These are phyloP conservation scores for Helarctos malayanus DNA, from an alignment of 2,797 vertebrate species.

Conservation along the genomic window DNA sequence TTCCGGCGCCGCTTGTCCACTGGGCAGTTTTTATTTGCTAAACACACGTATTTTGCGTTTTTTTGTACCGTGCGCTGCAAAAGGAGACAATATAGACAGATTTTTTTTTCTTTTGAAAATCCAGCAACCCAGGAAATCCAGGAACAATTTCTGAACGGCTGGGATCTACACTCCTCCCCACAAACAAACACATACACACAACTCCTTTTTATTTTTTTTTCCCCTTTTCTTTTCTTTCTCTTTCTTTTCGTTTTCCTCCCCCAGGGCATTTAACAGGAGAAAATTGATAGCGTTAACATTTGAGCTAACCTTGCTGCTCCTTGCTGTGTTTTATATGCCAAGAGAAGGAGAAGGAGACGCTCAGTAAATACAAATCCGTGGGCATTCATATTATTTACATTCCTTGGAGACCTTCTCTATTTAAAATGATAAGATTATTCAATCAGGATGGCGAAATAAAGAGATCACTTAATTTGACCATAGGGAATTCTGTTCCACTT, in stretches of 20 bases:
- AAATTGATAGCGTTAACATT: slow-evolving; percentile 90
- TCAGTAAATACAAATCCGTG: slow-evolving; percentile 97
- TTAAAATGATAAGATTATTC: slow-evolving; percentile 93
- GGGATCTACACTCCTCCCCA: background rate
- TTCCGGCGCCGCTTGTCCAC: slow-evolving; percentile 99
- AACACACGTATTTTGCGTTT: slow-evolving; percentile 99
- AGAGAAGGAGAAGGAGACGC: slow-evolving; percentile 90
- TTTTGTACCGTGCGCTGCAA: slow-evolving; percentile 98
- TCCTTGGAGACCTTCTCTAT: slow-evolving; percentile 92
- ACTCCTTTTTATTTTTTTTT: background rate
- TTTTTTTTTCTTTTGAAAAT: slow-evolving; percentile 46
- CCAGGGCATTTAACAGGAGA: slow-evolving; percentile 87
- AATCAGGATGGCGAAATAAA: slow-evolving; percentile 93
- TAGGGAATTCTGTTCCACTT: slow-evolving; percentile 93
- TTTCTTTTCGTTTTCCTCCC: slow-evolving; percentile 66
- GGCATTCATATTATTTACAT: slow-evolving; percentile 96
- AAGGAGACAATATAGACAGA: slow-evolving; percentile 40
- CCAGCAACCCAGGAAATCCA: slow-evolving; percentile 13
- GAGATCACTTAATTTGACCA: slow-evolving; percentile 92
- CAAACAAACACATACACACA: slow-evolving; percentile 68
- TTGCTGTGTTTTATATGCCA: slow-evolving; percentile 93
- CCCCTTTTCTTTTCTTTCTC: background rate
- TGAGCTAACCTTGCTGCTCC: slow-evolving; percentile 89
- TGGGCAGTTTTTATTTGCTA: slow-evolving; percentile 99
- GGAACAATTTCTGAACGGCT: slow-evolving; percentile 3